These are phyloP conservation scores for Deladenus siricidicola DNA, from an alignment of 2,888 invertebrate species.

Conservation along the genomic window DNA sequence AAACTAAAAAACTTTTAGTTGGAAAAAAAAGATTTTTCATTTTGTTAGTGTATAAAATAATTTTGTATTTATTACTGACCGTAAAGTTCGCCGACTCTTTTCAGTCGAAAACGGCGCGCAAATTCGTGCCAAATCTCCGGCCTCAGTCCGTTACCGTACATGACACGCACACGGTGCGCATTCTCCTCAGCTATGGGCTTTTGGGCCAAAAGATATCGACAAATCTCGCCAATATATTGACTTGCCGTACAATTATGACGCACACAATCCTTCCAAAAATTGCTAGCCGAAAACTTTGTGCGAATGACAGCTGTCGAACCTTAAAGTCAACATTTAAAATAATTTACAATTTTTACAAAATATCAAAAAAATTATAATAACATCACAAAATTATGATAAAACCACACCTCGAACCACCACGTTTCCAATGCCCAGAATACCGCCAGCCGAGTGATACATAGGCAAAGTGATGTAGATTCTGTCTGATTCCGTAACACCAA, in stretches of 20 bases:
- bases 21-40: not conserved
- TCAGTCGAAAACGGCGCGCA: constrained; percentile 73
- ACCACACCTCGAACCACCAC: constrained; percentile 61
- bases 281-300: constrained; percentile 84
- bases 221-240: constrained; percentile 57
- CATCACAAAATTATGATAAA: not conserved
- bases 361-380: not conserved
- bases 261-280: constrained; percentile 66
- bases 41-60: not conserved
- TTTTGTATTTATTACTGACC: constrained; percentile 74
- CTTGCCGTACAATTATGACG: constrained; percentile 40
- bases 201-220: constrained; percentile 59
- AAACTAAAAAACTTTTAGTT: not conserved
- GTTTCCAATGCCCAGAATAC: constrained; percentile 61
- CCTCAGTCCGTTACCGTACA: constrained; percentile 85
- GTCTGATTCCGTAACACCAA: constrained; percentile 58
- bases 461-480: constrained; percentile 83
- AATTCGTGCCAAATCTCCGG: constrained; percentile 89
- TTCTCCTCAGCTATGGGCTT: constrained; percentile 55
- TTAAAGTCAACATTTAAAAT: not conserved
- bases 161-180: constrained; percentile 61
- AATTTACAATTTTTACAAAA: not conserved
- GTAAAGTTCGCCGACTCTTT: constrained; percentile 81
- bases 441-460: constrained; percentile 89
- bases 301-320: constrained; percentile 67